Percentiles rank a stretch among this genome's conserved stretches.
phyloP scores from a whole-genome alignment of 2,888 invertebrate genomes.

The Tanaodytes sp. region DNA sequence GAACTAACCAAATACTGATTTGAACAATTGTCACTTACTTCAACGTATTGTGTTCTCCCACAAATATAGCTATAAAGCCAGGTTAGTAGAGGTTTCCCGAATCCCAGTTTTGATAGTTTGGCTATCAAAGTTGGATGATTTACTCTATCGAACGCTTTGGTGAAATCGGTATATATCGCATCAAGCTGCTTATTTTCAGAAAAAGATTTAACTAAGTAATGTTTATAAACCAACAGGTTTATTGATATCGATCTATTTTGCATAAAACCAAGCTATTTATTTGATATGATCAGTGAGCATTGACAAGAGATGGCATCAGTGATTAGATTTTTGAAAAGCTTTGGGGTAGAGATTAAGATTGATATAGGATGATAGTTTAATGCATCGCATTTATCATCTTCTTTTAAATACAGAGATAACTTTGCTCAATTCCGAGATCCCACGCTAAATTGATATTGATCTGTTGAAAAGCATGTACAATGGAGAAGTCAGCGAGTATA shows the following conservation, averaged over 20 bases:
- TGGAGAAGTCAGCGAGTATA: too few relatives aligned
- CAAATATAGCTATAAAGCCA: conserved; percentile 22
- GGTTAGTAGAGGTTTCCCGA: neutral
- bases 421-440: conserved; percentile 15
- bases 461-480: too few relatives aligned
- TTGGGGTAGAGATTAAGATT: conserved; percentile 8
- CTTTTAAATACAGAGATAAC: conserved; percentile 4
- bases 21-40: conserved; percentile 4
- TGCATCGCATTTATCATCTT: neutral
- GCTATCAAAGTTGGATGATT: conserved; percentile 22
- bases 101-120: conserved; percentile 26
- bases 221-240: conserved; percentile 3
- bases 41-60: conserved; percentile 3
- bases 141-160: conserved; percentile 21
- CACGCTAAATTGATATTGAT: too few relatives aligned
- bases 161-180: conserved; percentile 13
- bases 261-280: conserved; percentile 7
- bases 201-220: conserved; percentile 5
- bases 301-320: neutral
- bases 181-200: neutral
- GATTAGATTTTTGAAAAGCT: conserved; percentile 13
- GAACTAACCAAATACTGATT: neutral
- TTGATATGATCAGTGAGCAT: neutral
- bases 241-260: neutral
- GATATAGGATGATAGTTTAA: conserved; percentile 10